Conservation (phyloP, 2,888 invertebrate genomes). For the Epirrhoe alternata region DNA sequence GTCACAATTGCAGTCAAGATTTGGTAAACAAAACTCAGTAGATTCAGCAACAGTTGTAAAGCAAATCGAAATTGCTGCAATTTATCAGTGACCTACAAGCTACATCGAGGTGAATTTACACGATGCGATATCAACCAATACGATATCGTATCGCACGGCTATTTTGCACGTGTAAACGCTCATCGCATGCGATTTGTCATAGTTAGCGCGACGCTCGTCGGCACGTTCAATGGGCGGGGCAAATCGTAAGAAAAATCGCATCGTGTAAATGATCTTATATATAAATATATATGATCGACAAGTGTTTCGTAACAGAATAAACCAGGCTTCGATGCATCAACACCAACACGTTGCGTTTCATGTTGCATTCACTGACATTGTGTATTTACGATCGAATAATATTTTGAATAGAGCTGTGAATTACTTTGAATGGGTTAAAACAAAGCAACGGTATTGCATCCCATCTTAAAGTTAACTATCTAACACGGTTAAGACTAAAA, state of each 20-base stretch:
- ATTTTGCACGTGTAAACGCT: no score
- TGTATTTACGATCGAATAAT: conserved; percentile 4
- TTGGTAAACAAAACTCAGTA: conserved; percentile 20
- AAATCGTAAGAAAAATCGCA: conserved; percentile 35
- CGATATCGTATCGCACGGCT: no score
- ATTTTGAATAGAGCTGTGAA: conserved; percentile 1
- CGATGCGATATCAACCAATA: no score
- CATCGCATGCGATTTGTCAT: no score
- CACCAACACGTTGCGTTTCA: conserved; percentile 3
- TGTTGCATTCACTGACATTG: conserved; percentile 8
- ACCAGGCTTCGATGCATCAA: conserved; percentile 40
- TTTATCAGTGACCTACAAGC: conserved; percentile 31
- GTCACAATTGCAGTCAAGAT: conserved; percentile 15
- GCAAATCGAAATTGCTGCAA: conserved; percentile 14
- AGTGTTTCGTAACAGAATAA: conserved; percentile 44
- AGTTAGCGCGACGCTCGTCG: no score
- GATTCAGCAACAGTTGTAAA: conserved; percentile 16
- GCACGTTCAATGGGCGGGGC: no score
- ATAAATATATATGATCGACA: conserved; percentile 48
- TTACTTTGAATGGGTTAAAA: background rate
- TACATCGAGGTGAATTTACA: no score
- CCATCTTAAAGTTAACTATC: no score
- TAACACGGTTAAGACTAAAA: background rate
- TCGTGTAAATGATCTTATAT: no score
- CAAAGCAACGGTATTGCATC: background rate